Evolutionary conservation across 2,888 invertebrate species (phyloP).

Genomic region (Rhaphigaster nebulosa): DNA sequence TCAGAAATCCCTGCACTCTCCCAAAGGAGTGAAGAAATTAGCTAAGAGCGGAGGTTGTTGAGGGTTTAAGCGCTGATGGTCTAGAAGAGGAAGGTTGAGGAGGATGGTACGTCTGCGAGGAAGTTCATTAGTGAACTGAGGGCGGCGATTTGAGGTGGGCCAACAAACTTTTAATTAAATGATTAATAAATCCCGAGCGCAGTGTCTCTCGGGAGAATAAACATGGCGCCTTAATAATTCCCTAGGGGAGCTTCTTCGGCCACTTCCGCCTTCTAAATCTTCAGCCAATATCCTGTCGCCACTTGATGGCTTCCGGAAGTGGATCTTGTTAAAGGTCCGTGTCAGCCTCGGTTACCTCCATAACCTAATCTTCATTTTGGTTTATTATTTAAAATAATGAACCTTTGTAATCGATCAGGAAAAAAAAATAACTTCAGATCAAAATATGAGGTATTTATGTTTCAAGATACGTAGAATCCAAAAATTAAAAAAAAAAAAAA

Average conservation of each 20-base stretch:
- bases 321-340: background rate
- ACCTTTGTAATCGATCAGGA: too few relatives aligned
- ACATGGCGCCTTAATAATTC: conserved; percentile 40
- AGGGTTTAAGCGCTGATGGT: background rate
- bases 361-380: background rate
- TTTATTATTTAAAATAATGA: too few relatives aligned
- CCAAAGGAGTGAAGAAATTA: background rate
- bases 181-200: conserved; percentile 41
- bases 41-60: background rate
- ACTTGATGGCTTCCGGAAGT: background rate
- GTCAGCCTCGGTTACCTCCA: background rate
- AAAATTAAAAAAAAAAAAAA: too few relatives aligned
- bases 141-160: conserved; percentile 35
- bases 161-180: conserved; percentile 49
- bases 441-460: too few relatives aligned
- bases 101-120: background rate
- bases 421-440: too few relatives aligned
- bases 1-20: background rate
- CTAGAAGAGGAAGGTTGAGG: background rate
- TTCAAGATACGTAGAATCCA: too few relatives aligned
- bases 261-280: conserved; percentile 20
- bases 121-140: conserved; percentile 13
- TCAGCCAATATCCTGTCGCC: conserved; percentile 11
- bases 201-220: conserved; percentile 38
- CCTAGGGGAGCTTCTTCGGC: background rate